Percentiles rank a stretch among this genome's conserved stretches.
These are phyloP conservation scores for Pteropus alecto DNA, from an alignment of 2,113 vertebrate species.

Conservation along the genomic window DNA sequence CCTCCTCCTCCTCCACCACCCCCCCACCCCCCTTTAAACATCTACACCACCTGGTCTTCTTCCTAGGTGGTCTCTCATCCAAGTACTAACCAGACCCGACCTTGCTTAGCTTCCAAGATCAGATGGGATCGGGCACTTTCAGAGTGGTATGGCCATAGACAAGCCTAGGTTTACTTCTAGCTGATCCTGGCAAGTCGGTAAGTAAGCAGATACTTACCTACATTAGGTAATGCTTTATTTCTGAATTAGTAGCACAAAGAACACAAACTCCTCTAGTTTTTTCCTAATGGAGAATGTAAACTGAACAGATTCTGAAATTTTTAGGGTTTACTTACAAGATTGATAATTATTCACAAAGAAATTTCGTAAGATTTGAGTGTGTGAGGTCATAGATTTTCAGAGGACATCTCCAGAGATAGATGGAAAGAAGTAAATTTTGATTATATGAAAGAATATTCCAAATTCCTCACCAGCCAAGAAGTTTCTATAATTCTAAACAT, in stretches of 20 bases:
- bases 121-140: too few species aligned
- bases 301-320: constrained; percentile 14
- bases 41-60: too few species aligned
- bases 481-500: not conserved
- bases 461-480: not conserved
- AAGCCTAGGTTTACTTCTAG: not conserved
- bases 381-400: not conserved
- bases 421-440: not conserved
- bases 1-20: too few species aligned
- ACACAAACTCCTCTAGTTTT: not conserved
- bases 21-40: too few species aligned
- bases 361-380: not conserved
- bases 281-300: not conserved
- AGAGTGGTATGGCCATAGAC: not conserved
- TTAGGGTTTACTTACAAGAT: not conserved
- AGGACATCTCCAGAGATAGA: not conserved
- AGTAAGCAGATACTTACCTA: not conserved
- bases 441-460: constrained; percentile 28
- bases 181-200: not conserved
- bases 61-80: too few species aligned
- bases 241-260: not conserved
- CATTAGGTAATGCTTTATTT: not conserved
- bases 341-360: not conserved
- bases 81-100: too few species aligned
- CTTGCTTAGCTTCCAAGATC: too few species aligned